phyloP scores from a whole-genome alignment of 2,888 invertebrate genomes.

The Parnassius glacialis region DNA sequence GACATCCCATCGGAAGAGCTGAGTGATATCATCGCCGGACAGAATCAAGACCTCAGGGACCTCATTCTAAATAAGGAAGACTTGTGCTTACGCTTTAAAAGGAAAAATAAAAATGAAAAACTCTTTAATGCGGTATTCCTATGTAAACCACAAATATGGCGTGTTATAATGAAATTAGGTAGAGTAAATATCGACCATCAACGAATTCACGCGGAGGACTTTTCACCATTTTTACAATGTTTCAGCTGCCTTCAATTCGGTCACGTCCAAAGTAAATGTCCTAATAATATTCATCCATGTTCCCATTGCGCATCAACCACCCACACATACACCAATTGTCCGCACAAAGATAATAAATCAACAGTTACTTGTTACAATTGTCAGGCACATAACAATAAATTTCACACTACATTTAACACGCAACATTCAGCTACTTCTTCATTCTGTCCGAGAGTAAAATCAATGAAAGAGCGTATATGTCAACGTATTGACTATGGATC shows the following conservation, averaged over 20 bases:
- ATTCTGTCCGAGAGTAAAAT: background rate
- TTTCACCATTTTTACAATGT: background rate
- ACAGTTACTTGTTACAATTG: background rate
- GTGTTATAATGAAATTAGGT: background rate
- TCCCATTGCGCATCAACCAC: background rate
- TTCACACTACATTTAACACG: background rate
- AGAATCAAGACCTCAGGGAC: no score
- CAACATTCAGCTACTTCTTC: background rate
- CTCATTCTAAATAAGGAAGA: background rate
- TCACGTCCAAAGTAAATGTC: background rate
- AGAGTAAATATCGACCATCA: background rate
- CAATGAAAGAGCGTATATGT: background rate
- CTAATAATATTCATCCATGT: background rate
- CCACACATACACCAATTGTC: background rate
- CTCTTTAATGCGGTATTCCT: background rate
- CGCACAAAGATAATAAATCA: background rate
- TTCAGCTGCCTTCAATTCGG: background rate
- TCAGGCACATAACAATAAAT: background rate
- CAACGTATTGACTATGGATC: background rate
- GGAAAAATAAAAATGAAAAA: background rate
- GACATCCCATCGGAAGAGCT: background rate
- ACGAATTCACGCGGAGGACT: background rate
- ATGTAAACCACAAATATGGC: background rate
- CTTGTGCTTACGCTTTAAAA: background rate
- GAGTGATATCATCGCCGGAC: no score